These are phyloP conservation scores for Enteromius fasciolatus DNA, from an alignment of 2,797 vertebrate genomes.

Conservation along the genomic window DNA sequence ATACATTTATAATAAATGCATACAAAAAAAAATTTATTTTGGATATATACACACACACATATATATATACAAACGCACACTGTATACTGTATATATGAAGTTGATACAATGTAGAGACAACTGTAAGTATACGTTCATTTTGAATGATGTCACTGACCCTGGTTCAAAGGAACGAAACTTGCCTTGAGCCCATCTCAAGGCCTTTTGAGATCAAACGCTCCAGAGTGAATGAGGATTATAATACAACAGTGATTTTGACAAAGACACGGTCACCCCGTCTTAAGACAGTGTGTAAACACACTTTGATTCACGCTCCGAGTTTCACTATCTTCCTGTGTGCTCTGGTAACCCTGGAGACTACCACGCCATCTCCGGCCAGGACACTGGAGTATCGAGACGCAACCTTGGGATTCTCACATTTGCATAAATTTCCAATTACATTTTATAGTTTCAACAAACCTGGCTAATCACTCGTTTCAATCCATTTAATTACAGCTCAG, in stretches of 20 bases:
- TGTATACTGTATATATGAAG: no score
- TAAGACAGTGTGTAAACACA: conserved; percentile 25
- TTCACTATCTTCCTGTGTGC: conserved; percentile 2
- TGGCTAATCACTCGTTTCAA: conserved; percentile 68
- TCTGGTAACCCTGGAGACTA: conserved; percentile 13
- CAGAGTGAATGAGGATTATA: conserved; percentile 34
- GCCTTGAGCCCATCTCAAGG: conserved; percentile 10
- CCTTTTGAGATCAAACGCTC: conserved; percentile 25
- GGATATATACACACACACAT: no score
- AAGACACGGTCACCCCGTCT: conserved; percentile 16
- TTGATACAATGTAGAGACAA: background rate
- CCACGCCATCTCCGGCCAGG: conserved; percentile 34
- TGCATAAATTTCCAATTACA: conserved; percentile 67
- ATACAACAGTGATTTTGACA: conserved; percentile 33
- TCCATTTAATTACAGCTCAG: conserved; percentile 66
- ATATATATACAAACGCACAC: no score
- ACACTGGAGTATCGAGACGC: conserved; percentile 17
- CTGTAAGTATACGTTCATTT: background rate
- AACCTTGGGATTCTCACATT: conserved; percentile 54
- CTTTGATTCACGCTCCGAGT: background rate
- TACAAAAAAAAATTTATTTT: no score
- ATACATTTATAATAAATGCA: no score
- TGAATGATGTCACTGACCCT: conserved; percentile 20
- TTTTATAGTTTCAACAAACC: conserved; percentile 65
- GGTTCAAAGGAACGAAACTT: conserved; percentile 24